Conservation (phyloP, 2,888 invertebrate genomes). For the Galerucella calmariensis region DNA sequence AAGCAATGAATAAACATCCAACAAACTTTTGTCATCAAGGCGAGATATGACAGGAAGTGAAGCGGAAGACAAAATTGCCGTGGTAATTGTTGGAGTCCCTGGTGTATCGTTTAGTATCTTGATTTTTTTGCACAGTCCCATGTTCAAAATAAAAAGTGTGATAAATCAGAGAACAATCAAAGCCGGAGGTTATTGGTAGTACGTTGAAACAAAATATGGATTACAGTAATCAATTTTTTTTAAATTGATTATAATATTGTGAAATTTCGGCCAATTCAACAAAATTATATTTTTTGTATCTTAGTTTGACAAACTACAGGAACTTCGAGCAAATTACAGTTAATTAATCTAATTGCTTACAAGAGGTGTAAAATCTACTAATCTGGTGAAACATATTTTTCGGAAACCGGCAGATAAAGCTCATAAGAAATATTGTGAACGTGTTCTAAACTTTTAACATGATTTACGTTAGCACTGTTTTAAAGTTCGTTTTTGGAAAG, state of each 20-base stretch:
- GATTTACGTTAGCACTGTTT: constrained; percentile 13
- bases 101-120: constrained; percentile 27
- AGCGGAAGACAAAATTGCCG: constrained; percentile 25
- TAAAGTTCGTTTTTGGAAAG: constrained; percentile 15
- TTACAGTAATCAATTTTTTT: no score
- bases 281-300: no score
- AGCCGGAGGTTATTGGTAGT: constrained; percentile 7
- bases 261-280: no score
- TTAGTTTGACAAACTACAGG: no score
- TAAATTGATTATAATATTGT: no score
- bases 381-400: neutral
- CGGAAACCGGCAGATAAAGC: neutral
- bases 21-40: constrained; percentile 21
- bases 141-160: constrained; percentile 22
- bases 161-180: constrained; percentile 16
- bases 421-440: constrained; percentile 3
- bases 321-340: no score
- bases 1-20: constrained; percentile 20
- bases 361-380: neutral
- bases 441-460: constrained; percentile 8
- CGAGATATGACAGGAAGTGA: constrained; percentile 26
- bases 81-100: constrained; percentile 20
- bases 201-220: no score
- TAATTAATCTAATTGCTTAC: no score
- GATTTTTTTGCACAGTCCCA: constrained; percentile 18